Conservation (phyloP, 1,140 invertebrate genomes). For the Drosophila nigromelanica region DNA sequence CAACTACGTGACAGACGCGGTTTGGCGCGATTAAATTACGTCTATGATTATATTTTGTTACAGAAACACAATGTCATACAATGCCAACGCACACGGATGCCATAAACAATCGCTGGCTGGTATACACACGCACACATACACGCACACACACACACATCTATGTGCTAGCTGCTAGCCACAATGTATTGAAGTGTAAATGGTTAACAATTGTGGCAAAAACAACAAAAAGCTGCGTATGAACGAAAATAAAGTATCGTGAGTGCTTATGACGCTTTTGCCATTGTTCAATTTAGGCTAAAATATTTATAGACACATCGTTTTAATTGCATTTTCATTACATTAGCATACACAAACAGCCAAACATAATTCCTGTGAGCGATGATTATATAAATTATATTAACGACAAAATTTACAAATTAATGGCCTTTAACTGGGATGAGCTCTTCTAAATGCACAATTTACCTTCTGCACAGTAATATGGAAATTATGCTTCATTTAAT, state of each 20-base stretch:
- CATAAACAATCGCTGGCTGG: conserved; percentile 37
- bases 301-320: conserved; percentile 43
- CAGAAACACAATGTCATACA: conserved; percentile 62
- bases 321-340: conserved; percentile 71
- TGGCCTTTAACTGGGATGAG: background rate
- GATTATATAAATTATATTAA: conserved; percentile 17
- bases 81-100: conserved; percentile 30
- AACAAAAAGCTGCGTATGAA: conserved; percentile 46
- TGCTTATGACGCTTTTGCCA: conserved; percentile 55
- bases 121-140: conserved; percentile 22
- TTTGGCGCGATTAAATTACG: conserved; percentile 81
- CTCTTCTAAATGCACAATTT: background rate
- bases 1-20: conserved; percentile 79
- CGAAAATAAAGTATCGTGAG: conserved; percentile 29
- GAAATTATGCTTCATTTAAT: background rate
- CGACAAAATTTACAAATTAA: background rate
- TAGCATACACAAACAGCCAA: background rate
- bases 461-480: background rate
- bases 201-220: conserved; percentile 71
- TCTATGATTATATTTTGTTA: conserved; percentile 82
- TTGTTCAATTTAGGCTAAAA: conserved; percentile 35
- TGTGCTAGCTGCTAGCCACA: conserved; percentile 50
- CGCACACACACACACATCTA: conserved; percentile 6
- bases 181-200: conserved; percentile 80
- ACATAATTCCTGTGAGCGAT: conserved; percentile 8